Conservation (phyloP, 2,888 invertebrate species). For the Heterodera filipjevi region DNA sequence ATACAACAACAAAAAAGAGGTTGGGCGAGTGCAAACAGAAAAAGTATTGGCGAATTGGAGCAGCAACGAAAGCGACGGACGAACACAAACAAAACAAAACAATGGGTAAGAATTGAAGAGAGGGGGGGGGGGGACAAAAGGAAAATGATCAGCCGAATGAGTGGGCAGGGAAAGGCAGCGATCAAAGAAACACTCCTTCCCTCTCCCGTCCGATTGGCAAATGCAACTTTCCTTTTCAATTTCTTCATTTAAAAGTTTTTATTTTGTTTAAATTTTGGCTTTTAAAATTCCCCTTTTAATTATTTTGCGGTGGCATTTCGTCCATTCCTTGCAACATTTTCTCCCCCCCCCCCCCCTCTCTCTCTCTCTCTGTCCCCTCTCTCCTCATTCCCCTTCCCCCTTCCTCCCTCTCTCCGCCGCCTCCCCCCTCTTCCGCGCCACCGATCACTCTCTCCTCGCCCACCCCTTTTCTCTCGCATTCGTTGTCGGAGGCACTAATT, state of each 20-base stretch:
- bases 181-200: too few relatives aligned
- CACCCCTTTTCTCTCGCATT: background rate
- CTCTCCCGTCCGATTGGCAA: too few relatives aligned
- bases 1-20: background rate
- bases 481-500: background rate
- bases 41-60: background rate
- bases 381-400: too few relatives aligned
- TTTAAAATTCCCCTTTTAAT: too few relatives aligned
- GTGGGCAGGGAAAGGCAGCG: background rate
- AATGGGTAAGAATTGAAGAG: background rate
- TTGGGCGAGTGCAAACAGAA: background rate
- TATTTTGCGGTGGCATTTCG: too few relatives aligned
- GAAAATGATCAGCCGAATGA: background rate
- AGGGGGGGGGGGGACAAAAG: background rate
- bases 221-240: too few relatives aligned
- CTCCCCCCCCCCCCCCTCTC: too few relatives aligned
- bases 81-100: background rate
- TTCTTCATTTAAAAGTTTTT: too few relatives aligned
- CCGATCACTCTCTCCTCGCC: background rate
- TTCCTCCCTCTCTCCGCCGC: background rate
- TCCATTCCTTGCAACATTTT: too few relatives aligned
- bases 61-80: background rate
- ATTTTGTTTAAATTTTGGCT: too few relatives aligned
- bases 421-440: background rate
- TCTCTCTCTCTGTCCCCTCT: too few relatives aligned